Evolutionary conservation across 1,140 invertebrate species (phyloP).

Genomic region (Tachypleus tridentatus): DNA sequence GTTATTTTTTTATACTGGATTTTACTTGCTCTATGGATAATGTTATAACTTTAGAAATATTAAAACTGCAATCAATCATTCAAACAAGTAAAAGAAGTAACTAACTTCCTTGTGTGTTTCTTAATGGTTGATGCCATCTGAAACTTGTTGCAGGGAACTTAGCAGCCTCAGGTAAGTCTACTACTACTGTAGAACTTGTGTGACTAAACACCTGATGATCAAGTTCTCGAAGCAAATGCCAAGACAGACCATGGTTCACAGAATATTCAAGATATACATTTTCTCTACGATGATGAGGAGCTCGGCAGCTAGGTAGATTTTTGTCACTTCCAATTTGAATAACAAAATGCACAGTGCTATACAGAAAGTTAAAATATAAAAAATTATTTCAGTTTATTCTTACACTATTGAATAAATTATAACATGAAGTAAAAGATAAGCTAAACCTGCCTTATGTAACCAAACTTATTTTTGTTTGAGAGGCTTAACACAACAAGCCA

Average conservation of each 20-base stretch:
- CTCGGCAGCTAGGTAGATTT: slow-evolving; percentile 20
- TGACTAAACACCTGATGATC: slow-evolving; percentile 29
- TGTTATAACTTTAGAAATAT: too few species aligned
- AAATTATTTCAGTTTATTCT: not conserved
- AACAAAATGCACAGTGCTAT: slow-evolving; percentile 17
- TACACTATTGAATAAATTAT: slow-evolving; percentile 2
- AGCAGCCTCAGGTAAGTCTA: slow-evolving; percentile 32
- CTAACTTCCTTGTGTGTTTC: slow-evolving; percentile 27
- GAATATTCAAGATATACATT: slow-evolving; percentile 20
- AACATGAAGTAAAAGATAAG: not conserved
- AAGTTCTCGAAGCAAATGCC: slow-evolving; percentile 31
- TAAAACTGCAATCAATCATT: too few species aligned
- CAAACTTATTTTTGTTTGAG: too few species aligned
- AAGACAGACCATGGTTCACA: slow-evolving; percentile 31
- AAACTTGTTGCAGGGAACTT: slow-evolving; percentile 33
- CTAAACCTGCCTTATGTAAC: slow-evolving; percentile 1
- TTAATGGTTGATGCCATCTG: slow-evolving; percentile 36
- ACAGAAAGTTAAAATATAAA: slow-evolving; percentile 4
- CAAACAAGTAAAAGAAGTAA: slow-evolving; percentile 18
- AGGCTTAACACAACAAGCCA: too few species aligned
- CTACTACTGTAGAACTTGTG: slow-evolving; percentile 27
- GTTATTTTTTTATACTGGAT: too few species aligned
- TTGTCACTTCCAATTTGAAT: slow-evolving; percentile 21
- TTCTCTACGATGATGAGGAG: slow-evolving; percentile 28
- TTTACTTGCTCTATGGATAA: too few species aligned